A percentile compares a stretch with the other conserved stretches of the same genome.
These are phyloP conservation scores for Chironomus tentans DNA, from an alignment of 2,888 invertebrate genomes.

Conservation along the genomic window DNA sequence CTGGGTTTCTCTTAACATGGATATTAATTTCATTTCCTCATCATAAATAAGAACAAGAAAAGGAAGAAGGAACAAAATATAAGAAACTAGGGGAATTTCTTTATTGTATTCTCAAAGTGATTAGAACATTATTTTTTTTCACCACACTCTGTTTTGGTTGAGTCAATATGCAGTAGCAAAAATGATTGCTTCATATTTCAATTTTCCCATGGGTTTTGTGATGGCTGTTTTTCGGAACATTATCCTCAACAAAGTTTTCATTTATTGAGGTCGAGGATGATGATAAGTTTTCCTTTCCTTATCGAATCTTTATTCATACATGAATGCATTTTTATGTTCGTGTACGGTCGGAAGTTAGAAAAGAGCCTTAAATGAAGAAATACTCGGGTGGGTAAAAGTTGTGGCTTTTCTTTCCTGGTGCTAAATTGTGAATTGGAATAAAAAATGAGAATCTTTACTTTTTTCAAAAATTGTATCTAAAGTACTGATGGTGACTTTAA, in stretches of 20 bases:
- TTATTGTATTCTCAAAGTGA: background rate
- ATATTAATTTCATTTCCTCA: background rate
- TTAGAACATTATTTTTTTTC: background rate
- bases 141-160: too few relatives aligned
- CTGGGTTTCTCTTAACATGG: background rate
- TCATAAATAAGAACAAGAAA: background rate
- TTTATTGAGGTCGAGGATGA: constrained; percentile 3
- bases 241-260: background rate
- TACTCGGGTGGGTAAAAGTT: too few relatives aligned
- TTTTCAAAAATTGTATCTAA: too few relatives aligned
- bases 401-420: too few relatives aligned
- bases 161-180: background rate
- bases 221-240: background rate
- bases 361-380: too few relatives aligned
- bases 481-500: too few relatives aligned
- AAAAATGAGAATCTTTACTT: too few relatives aligned
- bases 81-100: background rate
- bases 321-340: too few relatives aligned
- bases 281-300: background rate
- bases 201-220: background rate
- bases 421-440: too few relatives aligned
- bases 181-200: background rate
- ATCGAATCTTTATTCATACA: background rate
- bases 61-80: background rate
- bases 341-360: too few relatives aligned